A percentile compares a stretch with the other conserved stretches of the same genome.
Conservation (phyloP, 1,140 invertebrate genomes). For the Oryzaephilus surinamensis region DNA sequence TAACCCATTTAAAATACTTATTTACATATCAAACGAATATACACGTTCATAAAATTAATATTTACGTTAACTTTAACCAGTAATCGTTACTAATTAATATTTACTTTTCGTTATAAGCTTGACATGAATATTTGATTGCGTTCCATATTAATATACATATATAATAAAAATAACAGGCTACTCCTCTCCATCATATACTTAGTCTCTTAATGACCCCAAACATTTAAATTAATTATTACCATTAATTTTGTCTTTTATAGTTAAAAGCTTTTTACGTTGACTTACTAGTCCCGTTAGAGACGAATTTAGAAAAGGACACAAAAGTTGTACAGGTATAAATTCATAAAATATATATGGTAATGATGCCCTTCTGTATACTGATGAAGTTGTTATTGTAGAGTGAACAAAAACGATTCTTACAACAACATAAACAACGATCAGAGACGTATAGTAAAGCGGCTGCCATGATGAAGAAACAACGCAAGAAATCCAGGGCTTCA, state of each 20-base stretch:
- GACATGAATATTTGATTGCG: slow-evolving; percentile 8
- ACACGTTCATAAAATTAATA: not conserved
- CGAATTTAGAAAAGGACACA: slow-evolving; percentile 85
- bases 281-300: slow-evolving; percentile 80
- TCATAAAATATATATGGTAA: no score
- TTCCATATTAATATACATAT: no score
- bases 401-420: slow-evolving; percentile 81
- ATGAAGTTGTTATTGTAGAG: no score
- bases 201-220: no score
- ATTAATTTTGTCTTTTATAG: slow-evolving; percentile 42
- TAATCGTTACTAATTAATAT: slow-evolving; percentile 16
- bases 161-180: no score
- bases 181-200: no score
- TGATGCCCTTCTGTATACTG: no score
- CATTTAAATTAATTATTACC: no score
- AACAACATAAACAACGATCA: slow-evolving; percentile 77
- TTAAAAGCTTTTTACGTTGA: slow-evolving; percentile 90
- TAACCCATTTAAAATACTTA: no score
- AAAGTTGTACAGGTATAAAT: slow-evolving; percentile 84
- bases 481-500: slow-evolving; percentile 71
- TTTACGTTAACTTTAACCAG: slow-evolving; percentile 10
- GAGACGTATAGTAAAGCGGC: slow-evolving; percentile 84
- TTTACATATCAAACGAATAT: slow-evolving; percentile 4
- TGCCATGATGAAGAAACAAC: slow-evolving; percentile 77
- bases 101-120: slow-evolving; percentile 11